Evolutionary conservation across 2,888 invertebrate genomes (phyloP).

Genomic region (Agrochola litura): DNA sequence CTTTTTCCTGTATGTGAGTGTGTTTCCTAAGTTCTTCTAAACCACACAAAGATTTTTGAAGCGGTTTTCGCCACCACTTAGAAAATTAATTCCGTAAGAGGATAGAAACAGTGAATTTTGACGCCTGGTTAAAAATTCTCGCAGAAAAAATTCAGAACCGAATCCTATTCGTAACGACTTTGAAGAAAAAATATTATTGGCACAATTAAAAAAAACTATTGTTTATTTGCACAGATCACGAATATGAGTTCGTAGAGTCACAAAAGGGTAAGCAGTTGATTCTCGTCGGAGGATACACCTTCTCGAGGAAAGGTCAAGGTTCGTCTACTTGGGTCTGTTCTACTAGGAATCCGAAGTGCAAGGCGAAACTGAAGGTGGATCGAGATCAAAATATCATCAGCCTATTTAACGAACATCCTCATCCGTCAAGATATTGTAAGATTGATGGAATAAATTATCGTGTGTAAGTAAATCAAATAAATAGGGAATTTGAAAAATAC

Average conservation of each 20-base stretch:
- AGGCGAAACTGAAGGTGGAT: conserved; percentile 55
- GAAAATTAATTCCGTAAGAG: not conserved
- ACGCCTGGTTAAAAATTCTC: not conserved
- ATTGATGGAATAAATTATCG: conserved; percentile 21
- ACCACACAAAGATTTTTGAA: not conserved
- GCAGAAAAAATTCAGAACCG: not conserved
- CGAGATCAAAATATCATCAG: conserved; percentile 23
- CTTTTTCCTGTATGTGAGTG: not conserved
- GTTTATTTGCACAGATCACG: conserved; percentile 16
- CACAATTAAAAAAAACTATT: not conserved
- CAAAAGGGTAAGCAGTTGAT: conserved; percentile 63
- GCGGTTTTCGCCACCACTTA: not conserved
- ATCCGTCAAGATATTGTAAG: conserved; percentile 35
- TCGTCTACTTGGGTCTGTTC: conserved; percentile 61
- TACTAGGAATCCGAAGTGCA: conserved; percentile 57
- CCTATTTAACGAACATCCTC: conserved; percentile 48
- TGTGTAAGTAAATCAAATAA: not conserved
- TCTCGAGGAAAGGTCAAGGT: conserved; percentile 27
- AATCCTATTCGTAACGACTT: not conserved
- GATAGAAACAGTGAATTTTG: not conserved
- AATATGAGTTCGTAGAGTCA: conserved; percentile 51
- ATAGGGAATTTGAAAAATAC: not conserved
- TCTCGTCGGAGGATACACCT: conserved; percentile 71
- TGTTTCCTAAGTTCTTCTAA: too few relatives aligned
- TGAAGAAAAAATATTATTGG: not conserved